Evolutionary conservation across 2,888 invertebrate genomes (phyloP).

Genomic region (Eristalis intricaria): DNA sequence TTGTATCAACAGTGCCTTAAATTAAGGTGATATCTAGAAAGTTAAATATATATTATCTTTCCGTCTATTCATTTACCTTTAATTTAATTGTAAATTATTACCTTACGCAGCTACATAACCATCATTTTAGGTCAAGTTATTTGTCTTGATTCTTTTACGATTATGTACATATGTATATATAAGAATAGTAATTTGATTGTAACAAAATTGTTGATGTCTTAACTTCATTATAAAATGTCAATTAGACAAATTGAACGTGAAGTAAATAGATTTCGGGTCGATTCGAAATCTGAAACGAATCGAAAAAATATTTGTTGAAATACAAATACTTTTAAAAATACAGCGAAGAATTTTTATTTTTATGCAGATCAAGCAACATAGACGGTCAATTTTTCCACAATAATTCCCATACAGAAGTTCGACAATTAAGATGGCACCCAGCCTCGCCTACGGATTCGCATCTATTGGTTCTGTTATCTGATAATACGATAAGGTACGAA

Average conservation of each 20-base stretch:
- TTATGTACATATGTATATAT: no score
- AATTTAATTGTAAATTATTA: background rate
- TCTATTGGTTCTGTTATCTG: conserved; percentile 90
- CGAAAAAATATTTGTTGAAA: no score
- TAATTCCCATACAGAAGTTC: conserved; percentile 86
- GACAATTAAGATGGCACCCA: conserved; percentile 93
- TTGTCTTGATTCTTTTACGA: no score
- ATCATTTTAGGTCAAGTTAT: no score
- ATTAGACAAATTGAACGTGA: no score
- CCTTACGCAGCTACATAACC: background rate
- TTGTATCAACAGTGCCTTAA: background rate
- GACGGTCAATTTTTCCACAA: conserved; percentile 88
- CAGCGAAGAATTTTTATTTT: conserved; percentile 9
- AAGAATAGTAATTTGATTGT: no score
- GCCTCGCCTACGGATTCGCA: conserved; percentile 89
- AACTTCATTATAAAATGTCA: no score
- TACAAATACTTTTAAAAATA: background rate
- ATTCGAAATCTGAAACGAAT: no score
- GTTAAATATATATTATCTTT: background rate
- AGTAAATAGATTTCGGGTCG: no score
- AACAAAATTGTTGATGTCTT: no score
- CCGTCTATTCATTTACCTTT: background rate
- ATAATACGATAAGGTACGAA: conserved; percentile 90
- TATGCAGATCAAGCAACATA: conserved; percentile 84
- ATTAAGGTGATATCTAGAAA: background rate